Evolutionary conservation across 1,140 invertebrate genomes (phyloP).

Genomic region (Phthorimaea operculella): DNA sequence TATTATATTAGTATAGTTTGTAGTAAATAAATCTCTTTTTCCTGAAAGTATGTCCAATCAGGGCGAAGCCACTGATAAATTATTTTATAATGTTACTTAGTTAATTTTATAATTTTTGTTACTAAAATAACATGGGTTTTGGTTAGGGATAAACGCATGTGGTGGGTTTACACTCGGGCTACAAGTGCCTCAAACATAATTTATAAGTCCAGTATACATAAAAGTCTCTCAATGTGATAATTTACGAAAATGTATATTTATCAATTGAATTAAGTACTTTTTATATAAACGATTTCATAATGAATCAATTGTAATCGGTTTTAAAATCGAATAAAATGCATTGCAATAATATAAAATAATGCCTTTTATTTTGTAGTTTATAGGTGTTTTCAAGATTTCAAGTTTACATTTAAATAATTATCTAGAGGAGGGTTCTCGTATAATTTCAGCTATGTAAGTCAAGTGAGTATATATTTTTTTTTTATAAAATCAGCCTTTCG

Average conservation of each 20-base stretch:
- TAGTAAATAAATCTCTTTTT: too few species aligned
- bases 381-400: too few species aligned
- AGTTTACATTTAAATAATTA: too few species aligned
- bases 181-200: constrained; percentile 41
- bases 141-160: constrained; percentile 59
- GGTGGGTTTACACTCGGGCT: constrained; percentile 57
- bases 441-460: too few species aligned
- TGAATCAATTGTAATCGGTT: constrained; percentile 43
- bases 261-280: constrained; percentile 18
- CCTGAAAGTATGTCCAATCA: not conserved
- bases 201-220: constrained; percentile 41
- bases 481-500: too few species aligned
- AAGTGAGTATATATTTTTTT: too few species aligned
- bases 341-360: too few species aligned
- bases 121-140: constrained; percentile 26
- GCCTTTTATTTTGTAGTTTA: too few species aligned
- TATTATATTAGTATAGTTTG: too few species aligned
- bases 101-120: not conserved
- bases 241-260: constrained; percentile 53
- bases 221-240: constrained; percentile 58
- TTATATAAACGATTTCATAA: constrained; percentile 18
- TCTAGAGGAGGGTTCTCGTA: too few species aligned
- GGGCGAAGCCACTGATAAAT: not conserved
- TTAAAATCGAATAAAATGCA: constrained; percentile 27
- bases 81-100: not conserved